Percentiles rank a stretch among this genome's conserved stretches.
These are phyloP conservation scores for Chamaetylas fuelleborni DNA, from an alignment of 2,113 vertebrate species.

Conservation along the genomic window DNA sequence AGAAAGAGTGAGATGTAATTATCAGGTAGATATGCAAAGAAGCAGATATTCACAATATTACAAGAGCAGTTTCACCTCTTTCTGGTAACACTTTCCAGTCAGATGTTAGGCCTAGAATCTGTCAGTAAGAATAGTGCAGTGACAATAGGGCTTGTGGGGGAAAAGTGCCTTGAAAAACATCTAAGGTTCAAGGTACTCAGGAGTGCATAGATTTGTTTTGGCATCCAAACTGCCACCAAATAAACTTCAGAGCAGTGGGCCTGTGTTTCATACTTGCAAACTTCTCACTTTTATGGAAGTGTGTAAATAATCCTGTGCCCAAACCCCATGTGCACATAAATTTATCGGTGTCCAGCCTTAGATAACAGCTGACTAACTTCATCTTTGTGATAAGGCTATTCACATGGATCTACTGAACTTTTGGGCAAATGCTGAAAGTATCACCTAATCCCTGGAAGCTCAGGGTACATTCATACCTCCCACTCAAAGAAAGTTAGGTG, in stretches of 20 bases:
- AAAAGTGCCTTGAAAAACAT: not conserved
- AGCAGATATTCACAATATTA: not conserved
- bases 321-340: not conserved
- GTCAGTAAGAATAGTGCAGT: not conserved
- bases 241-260: not conserved
- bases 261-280: not conserved
- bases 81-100: not conserved
- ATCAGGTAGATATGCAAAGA: not conserved
- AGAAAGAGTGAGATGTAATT: not conserved
- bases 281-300: not conserved
- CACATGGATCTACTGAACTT: not conserved
- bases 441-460: not conserved
- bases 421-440: not conserved
- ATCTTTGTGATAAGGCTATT: not conserved
- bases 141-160: accelerated
- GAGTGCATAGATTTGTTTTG: not conserved
- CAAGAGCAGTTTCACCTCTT: not conserved
- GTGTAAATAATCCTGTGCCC: not conserved
- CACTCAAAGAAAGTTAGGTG: not conserved
- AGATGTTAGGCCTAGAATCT: not conserved
- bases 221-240: not conserved
- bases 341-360: not conserved
- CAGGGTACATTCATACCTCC: not conserved
- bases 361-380: not conserved
- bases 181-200: not conserved